Base-by-base conservation (phyloP, 92 coral and sea anemone genomes). In the Actinernus sp. region DNA sequence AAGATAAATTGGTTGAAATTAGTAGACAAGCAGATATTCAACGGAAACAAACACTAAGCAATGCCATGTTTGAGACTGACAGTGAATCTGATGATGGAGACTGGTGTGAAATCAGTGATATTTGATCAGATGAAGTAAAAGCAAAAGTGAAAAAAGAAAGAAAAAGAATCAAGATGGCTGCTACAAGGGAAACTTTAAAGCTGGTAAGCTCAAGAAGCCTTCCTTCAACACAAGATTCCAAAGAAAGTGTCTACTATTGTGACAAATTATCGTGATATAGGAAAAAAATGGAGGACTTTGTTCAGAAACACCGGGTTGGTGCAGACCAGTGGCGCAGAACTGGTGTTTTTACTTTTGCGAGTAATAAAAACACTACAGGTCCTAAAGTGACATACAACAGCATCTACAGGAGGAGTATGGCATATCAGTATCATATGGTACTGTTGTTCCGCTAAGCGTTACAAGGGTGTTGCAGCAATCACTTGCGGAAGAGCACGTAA, bases 301-400 rank as follows among this genome's bases (percentile, higher is more conserved):
- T 77, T 20, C 47, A 53, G 0, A 45, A 47, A 40, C 76, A 76
- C 50, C 33, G 77, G 36, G 83, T 64, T 19, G 68, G 83, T 30
- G 83, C 76, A 14, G 77, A 76, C 52, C 83, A 76, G 33, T 76
- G 84, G 84, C 24, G 69, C 2, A 67, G 76, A 29, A 78, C 85
- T 26, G 69, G 78, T 26, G 60, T 55, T 38, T 52, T 77, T 14
- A 77, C 70, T 49, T 77, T 77, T 31, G 58, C 78, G 28, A 68
- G 78, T 22, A 78, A 68, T 58, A 76, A 66, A 29, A 68, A 33
- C 11, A 29, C 53, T 14, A 31, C 18, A 19, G 78, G 62, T 24
- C 77, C 57, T 0, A 65, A 50, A 66, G 74, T 66, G 4, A 65
- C 74, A 20, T 66, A 66, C 61, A 68, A 39, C 47, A 65, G 44